phyloP scores from a whole-genome alignment of 2,888 invertebrate species.

The Peribatodes rhomboidaria region DNA sequence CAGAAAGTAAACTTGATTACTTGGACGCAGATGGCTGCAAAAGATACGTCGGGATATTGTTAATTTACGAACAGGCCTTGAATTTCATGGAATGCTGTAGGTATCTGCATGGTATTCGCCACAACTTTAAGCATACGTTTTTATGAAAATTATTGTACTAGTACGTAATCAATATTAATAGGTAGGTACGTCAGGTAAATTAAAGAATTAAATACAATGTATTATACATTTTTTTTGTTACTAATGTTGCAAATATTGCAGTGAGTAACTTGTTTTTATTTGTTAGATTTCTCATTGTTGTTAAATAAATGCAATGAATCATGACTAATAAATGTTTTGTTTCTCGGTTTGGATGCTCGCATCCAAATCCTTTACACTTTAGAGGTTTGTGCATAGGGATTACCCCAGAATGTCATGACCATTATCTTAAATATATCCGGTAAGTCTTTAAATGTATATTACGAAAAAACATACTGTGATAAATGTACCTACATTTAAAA shows the following conservation, averaged over 20 bases:
- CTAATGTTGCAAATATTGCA: too few species aligned
- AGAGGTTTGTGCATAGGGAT: background rate
- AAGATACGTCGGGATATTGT: slow-evolving; percentile 14
- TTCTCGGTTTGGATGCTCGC: too few species aligned
- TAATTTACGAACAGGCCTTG: slow-evolving; percentile 13
- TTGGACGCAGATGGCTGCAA: slow-evolving; percentile 11
- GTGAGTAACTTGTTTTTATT: too few species aligned
- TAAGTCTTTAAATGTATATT: too few species aligned
- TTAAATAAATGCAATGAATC: too few species aligned
- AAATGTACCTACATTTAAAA: too few species aligned
- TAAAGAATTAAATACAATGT: background rate
- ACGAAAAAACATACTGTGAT: too few species aligned
- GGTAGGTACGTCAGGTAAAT: background rate
- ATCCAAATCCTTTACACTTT: too few species aligned
- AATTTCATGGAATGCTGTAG: slow-evolving; percentile 17
- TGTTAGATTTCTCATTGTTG: too few species aligned
- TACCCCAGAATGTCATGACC: background rate
- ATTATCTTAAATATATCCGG: too few species aligned
- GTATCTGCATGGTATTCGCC: background rate
- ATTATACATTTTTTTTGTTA: background rate
- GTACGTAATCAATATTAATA: background rate
- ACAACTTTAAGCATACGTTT: slow-evolving; percentile 2
- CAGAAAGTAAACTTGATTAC: slow-evolving; percentile 32
- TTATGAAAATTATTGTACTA: too few species aligned
- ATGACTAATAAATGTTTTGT: too few species aligned